These are phyloP conservation scores for Pseudorhiza aurosa DNA, from an alignment of 30 jellyfish, hydroid and myxozoan genomes.

Conservation along the genomic window DNA sequence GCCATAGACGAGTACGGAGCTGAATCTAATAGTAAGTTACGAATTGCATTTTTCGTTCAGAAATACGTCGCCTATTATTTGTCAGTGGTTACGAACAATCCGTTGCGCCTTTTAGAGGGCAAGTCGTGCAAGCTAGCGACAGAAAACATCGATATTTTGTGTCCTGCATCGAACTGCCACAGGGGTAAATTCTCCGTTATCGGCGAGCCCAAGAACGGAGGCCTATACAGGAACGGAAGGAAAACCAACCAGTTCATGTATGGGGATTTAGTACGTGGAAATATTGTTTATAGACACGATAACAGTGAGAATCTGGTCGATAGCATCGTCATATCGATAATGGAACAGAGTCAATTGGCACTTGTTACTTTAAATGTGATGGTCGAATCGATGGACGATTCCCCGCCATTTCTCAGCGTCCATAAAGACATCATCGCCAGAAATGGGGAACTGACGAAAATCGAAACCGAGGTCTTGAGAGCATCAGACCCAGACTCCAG, in stretches of 20 bases:
- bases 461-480: slow-evolving; percentile 6
- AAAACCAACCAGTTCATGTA: slow-evolving; percentile 24
- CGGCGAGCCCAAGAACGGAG: slow-evolving; percentile 48
- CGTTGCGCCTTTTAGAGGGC: slow-evolving; percentile 61
- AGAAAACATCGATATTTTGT: slow-evolving; percentile 14
- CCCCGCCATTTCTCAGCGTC: slow-evolving; percentile 62
- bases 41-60: slow-evolving; percentile 38
- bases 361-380: slow-evolving; percentile 26
- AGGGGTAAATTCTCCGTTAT: slow-evolving; percentile 43
- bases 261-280: slow-evolving; percentile 3
- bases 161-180: slow-evolving; percentile 40
- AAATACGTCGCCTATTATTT: slow-evolving; percentile 38
- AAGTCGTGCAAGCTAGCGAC: slow-evolving; percentile 9
- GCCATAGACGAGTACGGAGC: slow-evolving; percentile 46
- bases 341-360: slow-evolving; percentile 48
- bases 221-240: not conserved
- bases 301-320: slow-evolving; percentile 55
- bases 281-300: slow-evolving; percentile 35
- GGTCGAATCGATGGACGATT: slow-evolving; percentile 61
- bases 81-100: slow-evolving; percentile 40
- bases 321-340: slow-evolving; percentile 26
- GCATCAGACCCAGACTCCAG: slow-evolving; percentile 64
- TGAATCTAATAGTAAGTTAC: slow-evolving; percentile 26
- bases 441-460: slow-evolving; percentile 17
- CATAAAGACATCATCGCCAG: slow-evolving; percentile 31